Evolutionary conservation across 2,888 invertebrate species (phyloP), one percentile per base, ranked within the genome.

Genomic region (Lapara coniferarum): DNA sequence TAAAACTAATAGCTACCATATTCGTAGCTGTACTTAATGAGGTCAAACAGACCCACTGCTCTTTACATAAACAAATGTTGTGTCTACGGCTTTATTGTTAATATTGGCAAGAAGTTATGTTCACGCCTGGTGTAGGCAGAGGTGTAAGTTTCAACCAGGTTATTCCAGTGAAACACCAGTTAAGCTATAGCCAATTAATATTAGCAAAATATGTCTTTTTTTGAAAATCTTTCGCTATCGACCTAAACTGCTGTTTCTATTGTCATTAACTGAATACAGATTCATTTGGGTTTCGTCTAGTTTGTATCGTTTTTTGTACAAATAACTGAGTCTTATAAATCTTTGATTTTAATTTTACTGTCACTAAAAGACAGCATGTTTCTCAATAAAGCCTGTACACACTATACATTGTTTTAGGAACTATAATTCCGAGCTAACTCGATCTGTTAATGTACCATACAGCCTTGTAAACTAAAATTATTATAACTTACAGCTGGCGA

Each of bases 401-500:
- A 52, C 51, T 25, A 51, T 68, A 68, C 59, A 68, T 53, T 70
- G 72, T 57, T 49, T 67, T 74, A 74, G 73, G 73, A 74, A 74
- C 73, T 74, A 72, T 74, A 69, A 69, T 66, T 69, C 52, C 44
- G 68, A 69, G 68, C 52, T 53, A 44, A 66, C 53, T 51, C 66
- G 19, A 69, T 44, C 51, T 25, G 53, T 63, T 25, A 57, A 58
- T 44, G 30, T 19, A 70, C 66, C 66, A 59, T 66, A 66, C 68
- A 70, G 25, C 81, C 80, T 81, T 77, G 70, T 79, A 72, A 85
- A 83, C 89, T 89, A 90, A 90, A 90, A 90, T 88, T 73, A 82
- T 79, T 78, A 86, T 86, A 90, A 90, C 89, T 91, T 89, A 86
- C 80, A 82, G 77, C 73, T 77, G 70, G 81, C 77, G 78, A 90